Percentiles rank a stretch among this genome's conserved stretches.
Evolutionary conservation across 2,797 vertebrate species (phyloP).

Genomic region (Limnodromus scolopaceus): DNA sequence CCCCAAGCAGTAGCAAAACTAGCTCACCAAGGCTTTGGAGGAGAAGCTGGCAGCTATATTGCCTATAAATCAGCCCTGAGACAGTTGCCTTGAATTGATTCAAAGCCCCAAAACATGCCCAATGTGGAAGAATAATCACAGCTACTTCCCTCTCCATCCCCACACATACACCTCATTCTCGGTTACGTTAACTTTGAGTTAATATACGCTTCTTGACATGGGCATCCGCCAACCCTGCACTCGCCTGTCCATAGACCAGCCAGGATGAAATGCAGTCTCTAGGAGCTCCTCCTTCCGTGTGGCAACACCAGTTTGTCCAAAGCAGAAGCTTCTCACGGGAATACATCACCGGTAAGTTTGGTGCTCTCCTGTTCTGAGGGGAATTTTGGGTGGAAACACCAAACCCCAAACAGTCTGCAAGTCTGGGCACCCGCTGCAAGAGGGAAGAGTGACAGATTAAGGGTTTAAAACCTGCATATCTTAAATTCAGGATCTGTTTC

Average conservation of each 20-base stretch:
- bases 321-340: not conserved
- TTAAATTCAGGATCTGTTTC: not conserved
- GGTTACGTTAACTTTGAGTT: rapidly evolving
- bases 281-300: rapidly evolving
- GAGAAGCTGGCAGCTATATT: not conserved
- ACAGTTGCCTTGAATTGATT: not conserved
- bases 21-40: not conserved
- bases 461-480: rapidly evolving
- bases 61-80: rapidly evolving
- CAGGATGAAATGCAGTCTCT: not conserved
- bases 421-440: not conserved
- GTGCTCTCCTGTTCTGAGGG: not conserved
- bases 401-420: not conserved
- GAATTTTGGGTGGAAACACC: not conserved
- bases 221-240: not conserved
- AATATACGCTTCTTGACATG: rapidly evolving
- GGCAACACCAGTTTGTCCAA: not conserved
- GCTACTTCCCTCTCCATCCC: not conserved
- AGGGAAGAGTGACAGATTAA: not conserved
- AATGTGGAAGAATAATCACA: rapidly evolving
- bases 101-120: not conserved
- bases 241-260: not conserved
- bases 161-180: not conserved
- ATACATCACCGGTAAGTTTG: not conserved
- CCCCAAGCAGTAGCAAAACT: not conserved